Base-by-base conservation (phyloP, 1,140 invertebrate genomes). In the Harpegnathos saltator region DNA sequence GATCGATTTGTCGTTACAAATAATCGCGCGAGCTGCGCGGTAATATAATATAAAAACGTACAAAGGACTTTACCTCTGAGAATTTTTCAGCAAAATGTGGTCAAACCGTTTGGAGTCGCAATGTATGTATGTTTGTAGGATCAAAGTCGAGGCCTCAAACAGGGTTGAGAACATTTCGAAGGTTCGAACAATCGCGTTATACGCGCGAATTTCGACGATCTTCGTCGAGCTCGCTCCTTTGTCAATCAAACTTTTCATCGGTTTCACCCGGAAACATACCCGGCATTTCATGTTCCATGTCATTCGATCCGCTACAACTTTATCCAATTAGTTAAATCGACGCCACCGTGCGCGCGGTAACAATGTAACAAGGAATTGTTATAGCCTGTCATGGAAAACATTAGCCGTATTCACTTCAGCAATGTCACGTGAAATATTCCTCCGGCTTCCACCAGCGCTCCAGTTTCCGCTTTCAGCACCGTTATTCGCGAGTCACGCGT, bases 251-350 rank as follows among this genome's bases (percentile, higher is more conserved):
- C 0, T 14, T 63, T n/a, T 38, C 54, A 54, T 77, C 19, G n/a
- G 26, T 77, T 54, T 15, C 5, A 26, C 9, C 66, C 14, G 44
- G n/a, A n/a, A n/a, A n/a, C 38, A 68, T 77, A 9, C 50, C 22
- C 54, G 19, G 17, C 44, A n/a, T 54, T 77, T 77, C n/a, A 14
- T 24, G 19, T 63, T 0, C 11, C 62, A 26, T n/a, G 19, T 77
- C n/a, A 19, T 66, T 52, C 15, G 66, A 62, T 77, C 14, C 26
- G 14, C 29, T 22, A 77, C 62, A 68, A 77, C 38, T 9, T 29
- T 54, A 22, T 54, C 74, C 61, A 68, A 77, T 77, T 77, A 77
- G 61, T 77, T 68, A 77, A 77, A 68, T 77, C 29, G 38, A n/a
- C 38, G 17, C 50, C 15, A 19, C 38, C 7, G 22, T 66, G 26